Conservation (phyloP, 2,888 invertebrate genomes). For the Himalopsyche tibetana region DNA sequence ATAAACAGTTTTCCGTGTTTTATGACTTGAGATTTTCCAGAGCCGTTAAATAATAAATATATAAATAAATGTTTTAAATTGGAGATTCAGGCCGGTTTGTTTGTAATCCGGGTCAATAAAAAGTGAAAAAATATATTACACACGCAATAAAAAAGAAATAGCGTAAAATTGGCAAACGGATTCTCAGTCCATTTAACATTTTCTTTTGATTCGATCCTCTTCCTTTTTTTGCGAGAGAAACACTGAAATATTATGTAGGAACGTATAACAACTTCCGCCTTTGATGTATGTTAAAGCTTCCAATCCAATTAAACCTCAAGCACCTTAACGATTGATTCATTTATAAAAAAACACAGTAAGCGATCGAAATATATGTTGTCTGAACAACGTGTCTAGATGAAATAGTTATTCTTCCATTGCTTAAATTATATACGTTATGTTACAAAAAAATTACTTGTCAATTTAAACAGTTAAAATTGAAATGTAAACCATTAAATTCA, state of each 20-base stretch:
- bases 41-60: not conserved
- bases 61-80: not conserved
- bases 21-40: too few species aligned
- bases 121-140: not conserved
- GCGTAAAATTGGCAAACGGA: not conserved
- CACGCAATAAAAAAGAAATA: not conserved
- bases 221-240: not conserved
- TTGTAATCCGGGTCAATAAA: not conserved
- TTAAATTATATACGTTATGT: too few species aligned
- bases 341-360: too few species aligned
- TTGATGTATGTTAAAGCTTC: not conserved
- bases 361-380: too few species aligned
- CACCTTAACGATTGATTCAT: too few species aligned
- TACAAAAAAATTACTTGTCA: too few species aligned
- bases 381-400: too few species aligned
- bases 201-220: not conserved
- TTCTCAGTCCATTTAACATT: constrained; percentile 11
- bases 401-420: too few species aligned
- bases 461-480: too few species aligned
- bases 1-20: too few species aligned
- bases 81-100: not conserved
- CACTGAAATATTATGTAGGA: not conserved
- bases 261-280: not conserved
- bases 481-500: too few species aligned
- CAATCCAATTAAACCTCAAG: too few species aligned